Percentiles rank a stretch among this genome's conserved stretches.
phyloP scores from a whole-genome alignment of 2,888 invertebrate genomes.

The Sphinx pinastri region DNA sequence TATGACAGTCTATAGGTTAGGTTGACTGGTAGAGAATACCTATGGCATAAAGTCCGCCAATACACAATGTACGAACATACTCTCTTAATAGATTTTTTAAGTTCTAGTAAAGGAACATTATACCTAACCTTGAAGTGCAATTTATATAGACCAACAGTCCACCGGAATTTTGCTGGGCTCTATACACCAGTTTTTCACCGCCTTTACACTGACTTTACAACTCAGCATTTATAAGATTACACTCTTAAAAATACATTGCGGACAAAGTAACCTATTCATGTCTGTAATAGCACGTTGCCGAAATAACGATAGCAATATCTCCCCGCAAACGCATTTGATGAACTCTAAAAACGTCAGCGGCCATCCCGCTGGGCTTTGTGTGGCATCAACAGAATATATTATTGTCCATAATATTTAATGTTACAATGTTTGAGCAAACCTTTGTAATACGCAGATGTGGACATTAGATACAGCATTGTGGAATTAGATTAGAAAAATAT shows the following conservation, averaged over 20 bases:
- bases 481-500: neutral
- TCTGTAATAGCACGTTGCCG: conserved; percentile 7
- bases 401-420: conserved; percentile 43
- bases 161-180: no score
- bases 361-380: conserved; percentile 30
- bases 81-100: no score
- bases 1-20: no score
- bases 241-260: neutral
- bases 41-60: no score
- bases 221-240: no score
- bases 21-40: no score
- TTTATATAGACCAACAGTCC: no score
- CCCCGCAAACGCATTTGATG: conserved; percentile 37
- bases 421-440: conserved; percentile 38
- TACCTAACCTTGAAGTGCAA: no score
- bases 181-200: no score
- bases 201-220: no score
- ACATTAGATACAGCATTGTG: neutral
- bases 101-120: no score
- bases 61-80: no score
- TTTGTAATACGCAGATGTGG: conserved; percentile 27
- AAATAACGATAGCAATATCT: conserved; percentile 33
- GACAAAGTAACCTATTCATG: conserved; percentile 8
- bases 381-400: conserved; percentile 35
- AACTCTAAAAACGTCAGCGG: conserved; percentile 34